Evolutionary conservation across 2,113 vertebrate genomes (phyloP), one percentile per base, ranked within the genome.

Genomic region (Ellobius talpinus): DNA sequence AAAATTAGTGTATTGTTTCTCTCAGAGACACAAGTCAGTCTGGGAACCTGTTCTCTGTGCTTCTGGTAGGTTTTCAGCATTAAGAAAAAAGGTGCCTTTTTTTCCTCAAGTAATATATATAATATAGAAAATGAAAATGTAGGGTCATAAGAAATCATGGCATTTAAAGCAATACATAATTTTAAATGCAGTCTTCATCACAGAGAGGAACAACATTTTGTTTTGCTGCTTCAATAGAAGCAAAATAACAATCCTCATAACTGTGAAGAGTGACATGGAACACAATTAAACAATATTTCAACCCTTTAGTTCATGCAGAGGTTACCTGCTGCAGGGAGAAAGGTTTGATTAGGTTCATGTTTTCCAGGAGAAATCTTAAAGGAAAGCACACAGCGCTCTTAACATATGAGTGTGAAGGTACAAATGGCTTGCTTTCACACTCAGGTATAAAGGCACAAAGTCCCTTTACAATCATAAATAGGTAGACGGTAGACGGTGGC

Each of bases 251-350:
- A 98, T 98, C 98, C 98, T 98, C 91, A 42, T 96, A 95, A 97
- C 82, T 94, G 96, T 97, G 98, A 98, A 98, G 98, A 98, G 98
- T 98, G 97, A 98, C 97, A 97, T 88, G 89, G 89, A 96, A 97
- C 97, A 98, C 98, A 99, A 99, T 99, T 98, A 99, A 99, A 98
- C 98, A 99, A 98, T 99, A 99, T 99, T 99, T 99, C 99, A 98
- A 98, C 98, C 97, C 98, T 98, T 99, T 98, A 99, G 99, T 99
- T 99, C 99, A 99, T 96, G 88, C 96, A 97, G 97, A 98, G 99
- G 98, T 99, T 99, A 99, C 98, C 98, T 98, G 98, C 99, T 98
- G 96, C 97, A 98, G 98, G 99, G 98, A 99, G 88, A 96, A 98
- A 97, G 97, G 98, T 99, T 99, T 99, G 99, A 99, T 99, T 98